These are phyloP conservation scores for Hemitrygon akajei DNA, from an alignment of 2,797 vertebrate species.

Conservation along the genomic window DNA sequence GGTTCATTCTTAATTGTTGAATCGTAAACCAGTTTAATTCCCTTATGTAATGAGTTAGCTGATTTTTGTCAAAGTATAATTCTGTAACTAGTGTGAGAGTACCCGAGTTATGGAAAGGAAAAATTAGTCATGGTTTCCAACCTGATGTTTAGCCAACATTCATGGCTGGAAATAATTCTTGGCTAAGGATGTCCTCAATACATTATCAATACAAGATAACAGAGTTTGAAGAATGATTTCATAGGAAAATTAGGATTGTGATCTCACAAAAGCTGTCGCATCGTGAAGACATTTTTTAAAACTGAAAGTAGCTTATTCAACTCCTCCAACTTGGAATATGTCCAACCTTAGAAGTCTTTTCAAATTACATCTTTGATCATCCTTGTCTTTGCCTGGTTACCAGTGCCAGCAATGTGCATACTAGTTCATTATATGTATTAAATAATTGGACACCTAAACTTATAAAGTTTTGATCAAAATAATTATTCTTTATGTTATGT, in stretches of 20 bases:
- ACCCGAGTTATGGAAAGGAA: neutral
- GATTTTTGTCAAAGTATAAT: neutral
- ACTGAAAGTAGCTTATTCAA: neutral
- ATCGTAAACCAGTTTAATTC: neutral
- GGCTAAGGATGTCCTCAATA: neutral
- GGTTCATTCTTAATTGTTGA: neutral
- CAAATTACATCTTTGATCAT: neutral
- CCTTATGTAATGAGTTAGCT: neutral
- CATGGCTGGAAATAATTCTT: neutral
- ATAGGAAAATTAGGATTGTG: neutral
- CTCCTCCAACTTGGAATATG: neutral
- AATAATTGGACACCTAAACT: neutral
- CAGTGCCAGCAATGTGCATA: neutral
- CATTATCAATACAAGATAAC: neutral
- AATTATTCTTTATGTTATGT: neutral
- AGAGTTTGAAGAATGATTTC: neutral
- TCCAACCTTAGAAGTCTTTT: neutral
- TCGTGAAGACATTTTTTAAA: neutral
- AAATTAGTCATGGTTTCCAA: neutral
- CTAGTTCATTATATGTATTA: neutral
- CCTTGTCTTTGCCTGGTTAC: neutral
- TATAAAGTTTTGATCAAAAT: neutral
- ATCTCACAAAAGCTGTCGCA: neutral
- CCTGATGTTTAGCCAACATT: neutral
- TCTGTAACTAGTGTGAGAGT: neutral